Base-by-base conservation (phyloP, 2,113 vertebrate species). In the Crotalus horridus region DNA sequence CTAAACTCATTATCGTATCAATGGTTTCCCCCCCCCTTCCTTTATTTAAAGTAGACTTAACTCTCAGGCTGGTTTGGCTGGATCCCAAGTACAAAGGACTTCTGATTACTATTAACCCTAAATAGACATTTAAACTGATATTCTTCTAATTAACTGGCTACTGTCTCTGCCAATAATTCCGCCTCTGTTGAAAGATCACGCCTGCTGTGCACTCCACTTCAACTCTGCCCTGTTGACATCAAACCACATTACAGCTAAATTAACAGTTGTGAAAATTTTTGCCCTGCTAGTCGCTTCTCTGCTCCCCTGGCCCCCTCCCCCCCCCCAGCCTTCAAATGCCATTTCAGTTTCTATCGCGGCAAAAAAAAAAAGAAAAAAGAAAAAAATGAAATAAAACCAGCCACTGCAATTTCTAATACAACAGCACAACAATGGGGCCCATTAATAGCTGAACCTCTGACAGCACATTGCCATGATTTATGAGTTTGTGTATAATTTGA, bases 401-500 rank as follows among this genome's bases (percentile, higher is more conserved):
- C 93, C 96, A 91, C 13, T 97, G 95, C 97, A 97, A 97, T 97
- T 97, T 98, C 98, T 97, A 98, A 98, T 98, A 97, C 95, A 97
- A 96, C 97, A 97, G 95, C 96, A 97, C 97, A 98, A 98, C 98
- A 99, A 98, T 95, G 97, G 97, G 94, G 97, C 93, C 96, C 97
- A 98, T 98, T 98, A 98, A 98, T 97, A 98, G 97, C 94, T 96
- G 96, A 93, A 95, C 96, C 97, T 97, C 91, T 98, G 98, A 98
- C 98, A 98, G 97, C 96, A 94, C 94, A 96, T 97, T 95, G 0
- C 48, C 39, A 96, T 98, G 98, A 98, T 98, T 98, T 98, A 98
- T 98, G 98, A 98, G 98, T 98, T 98, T 98, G 97, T 98, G 97
- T 97, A 97, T 98, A 98, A 98, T 98, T 98, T 98, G 98, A 99